These are phyloP conservation scores for Hypolimnas misippus DNA, from an alignment of 2,888 invertebrate species.

Conservation along the genomic window DNA sequence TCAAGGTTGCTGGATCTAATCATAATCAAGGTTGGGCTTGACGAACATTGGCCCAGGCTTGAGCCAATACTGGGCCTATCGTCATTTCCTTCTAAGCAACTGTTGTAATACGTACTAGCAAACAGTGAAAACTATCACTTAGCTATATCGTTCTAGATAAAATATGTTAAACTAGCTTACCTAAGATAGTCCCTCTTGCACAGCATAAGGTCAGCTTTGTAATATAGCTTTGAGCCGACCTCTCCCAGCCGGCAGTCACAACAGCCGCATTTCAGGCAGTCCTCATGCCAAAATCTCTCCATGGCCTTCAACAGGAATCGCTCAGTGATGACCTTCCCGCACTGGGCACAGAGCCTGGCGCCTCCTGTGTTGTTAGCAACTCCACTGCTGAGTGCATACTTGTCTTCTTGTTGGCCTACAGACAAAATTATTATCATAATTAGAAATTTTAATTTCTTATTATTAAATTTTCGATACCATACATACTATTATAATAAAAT, in stretches of 20 bases:
- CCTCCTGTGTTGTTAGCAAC: constrained; percentile 65
- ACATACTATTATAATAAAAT: no score
- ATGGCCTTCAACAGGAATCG: constrained; percentile 92
- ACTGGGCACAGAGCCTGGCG: constrained; percentile 90
- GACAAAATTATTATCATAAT: constrained; percentile 19
- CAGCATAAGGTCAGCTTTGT: constrained; percentile 94
- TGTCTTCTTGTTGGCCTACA: constrained; percentile 78
- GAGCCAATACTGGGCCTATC: no score
- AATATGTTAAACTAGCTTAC: no score
- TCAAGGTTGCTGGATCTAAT: no score
- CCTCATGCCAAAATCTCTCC: constrained; percentile 97
- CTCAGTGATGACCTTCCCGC: constrained; percentile 93
- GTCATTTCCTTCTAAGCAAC: no score
- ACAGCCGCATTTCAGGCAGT: constrained; percentile 96
- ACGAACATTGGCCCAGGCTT: no score
- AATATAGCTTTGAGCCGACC: constrained; percentile 95
- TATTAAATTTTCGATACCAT: no score
- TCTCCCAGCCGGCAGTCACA: constrained; percentile 97
- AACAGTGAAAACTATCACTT: no score
- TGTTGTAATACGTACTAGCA: no score
- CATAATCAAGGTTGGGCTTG: no score
- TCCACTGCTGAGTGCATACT: constrained; percentile 67
- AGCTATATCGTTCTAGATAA: no score
- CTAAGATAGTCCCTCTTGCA: constrained; percentile 97
- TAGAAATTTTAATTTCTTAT: not conserved